Conservation (phyloP, 2,888 invertebrate species). For the Ennomos fuscantarius region DNA sequence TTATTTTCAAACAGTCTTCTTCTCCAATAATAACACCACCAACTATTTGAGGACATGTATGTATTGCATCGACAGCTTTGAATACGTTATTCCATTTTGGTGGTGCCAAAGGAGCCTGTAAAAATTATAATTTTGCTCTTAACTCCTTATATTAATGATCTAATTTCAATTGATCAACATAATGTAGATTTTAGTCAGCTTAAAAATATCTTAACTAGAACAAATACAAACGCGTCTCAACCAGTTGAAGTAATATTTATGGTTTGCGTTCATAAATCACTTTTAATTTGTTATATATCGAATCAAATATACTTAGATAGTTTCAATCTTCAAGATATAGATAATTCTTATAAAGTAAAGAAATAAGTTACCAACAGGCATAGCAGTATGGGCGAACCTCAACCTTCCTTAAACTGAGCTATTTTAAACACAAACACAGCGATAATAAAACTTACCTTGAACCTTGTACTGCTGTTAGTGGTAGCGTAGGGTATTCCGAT, state of each 20-base stretch:
- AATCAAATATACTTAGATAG: too few relatives aligned
- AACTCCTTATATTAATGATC: too few relatives aligned
- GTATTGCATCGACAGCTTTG: constrained; percentile 52
- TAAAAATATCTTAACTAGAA: too few relatives aligned
- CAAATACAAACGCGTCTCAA: too few relatives aligned
- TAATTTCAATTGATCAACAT: too few relatives aligned
- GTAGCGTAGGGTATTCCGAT: constrained; percentile 75
- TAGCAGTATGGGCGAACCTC: too few relatives aligned
- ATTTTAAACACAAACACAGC: constrained; percentile 12
- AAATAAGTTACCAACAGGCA: too few relatives aligned
- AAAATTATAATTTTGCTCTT: neutral
- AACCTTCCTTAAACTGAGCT: neutral
- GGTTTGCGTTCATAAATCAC: neutral
- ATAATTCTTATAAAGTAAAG: too few relatives aligned
- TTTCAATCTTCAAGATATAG: too few relatives aligned
- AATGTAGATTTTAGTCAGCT: neutral
- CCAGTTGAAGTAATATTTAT: constrained; percentile 3
- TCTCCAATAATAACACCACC: constrained; percentile 53
- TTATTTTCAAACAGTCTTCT: constrained; percentile 74
- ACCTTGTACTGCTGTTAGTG: constrained; percentile 62
- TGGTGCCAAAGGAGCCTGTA: constrained; percentile 71
- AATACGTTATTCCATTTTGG: constrained; percentile 72
- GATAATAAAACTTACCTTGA: constrained; percentile 60
- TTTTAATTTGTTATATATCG: too few relatives aligned
- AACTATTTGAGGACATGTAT: constrained; percentile 64